phyloP scores from a whole-genome alignment of 2,888 invertebrate genomes.

The Plutella xylostella region DNA sequence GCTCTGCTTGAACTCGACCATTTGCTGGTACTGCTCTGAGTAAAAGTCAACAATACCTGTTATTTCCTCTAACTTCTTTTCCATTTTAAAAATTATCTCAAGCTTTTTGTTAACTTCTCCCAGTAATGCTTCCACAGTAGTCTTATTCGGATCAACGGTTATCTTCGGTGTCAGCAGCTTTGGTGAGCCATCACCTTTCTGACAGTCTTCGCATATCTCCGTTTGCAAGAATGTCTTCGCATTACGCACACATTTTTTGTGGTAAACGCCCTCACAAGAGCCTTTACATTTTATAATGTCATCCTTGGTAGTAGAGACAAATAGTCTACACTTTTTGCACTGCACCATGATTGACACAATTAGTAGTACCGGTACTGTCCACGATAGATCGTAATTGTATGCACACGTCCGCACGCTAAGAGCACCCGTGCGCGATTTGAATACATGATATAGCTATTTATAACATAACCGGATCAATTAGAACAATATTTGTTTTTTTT shows the following conservation, averaged over 20 bases:
- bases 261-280: neutral
- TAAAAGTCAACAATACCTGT: neutral
- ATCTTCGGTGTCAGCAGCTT: too few relatives aligned
- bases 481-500: too few relatives aligned
- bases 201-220: too few relatives aligned
- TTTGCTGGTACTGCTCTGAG: neutral
- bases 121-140: too few relatives aligned
- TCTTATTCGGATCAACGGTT: too few relatives aligned
- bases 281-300: neutral
- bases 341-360: neutral
- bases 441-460: too few relatives aligned
- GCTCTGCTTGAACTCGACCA: neutral
- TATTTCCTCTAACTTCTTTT: neutral
- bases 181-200: too few relatives aligned
- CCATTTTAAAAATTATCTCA: too few relatives aligned
- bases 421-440: neutral
- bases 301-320: neutral
- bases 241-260: neutral
- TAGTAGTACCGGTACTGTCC: neutral
- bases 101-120: too few relatives aligned
- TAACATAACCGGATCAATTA: too few relatives aligned
- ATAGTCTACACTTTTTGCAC: neutral
- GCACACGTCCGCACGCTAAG: neutral
- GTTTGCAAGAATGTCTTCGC: slow-evolving; percentile 12
- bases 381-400: neutral